Percentiles rank a stretch among this genome's conserved stretches.
phyloP scores from a whole-genome alignment of 2,888 invertebrate genomes.

The Ophion obscuratus region DNA sequence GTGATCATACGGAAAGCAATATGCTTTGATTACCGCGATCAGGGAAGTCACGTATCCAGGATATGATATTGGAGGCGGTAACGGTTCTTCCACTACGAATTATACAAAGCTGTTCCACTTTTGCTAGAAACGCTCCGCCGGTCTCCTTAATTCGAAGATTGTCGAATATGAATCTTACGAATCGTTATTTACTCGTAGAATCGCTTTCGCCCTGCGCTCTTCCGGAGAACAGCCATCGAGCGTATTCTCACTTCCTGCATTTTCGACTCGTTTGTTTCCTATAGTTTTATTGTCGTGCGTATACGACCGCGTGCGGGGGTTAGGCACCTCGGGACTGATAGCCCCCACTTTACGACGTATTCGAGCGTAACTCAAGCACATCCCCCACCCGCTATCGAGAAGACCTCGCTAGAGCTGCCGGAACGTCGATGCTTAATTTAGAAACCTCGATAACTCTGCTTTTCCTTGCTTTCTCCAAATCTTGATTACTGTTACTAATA shows the following conservation, averaged over 20 bases:
- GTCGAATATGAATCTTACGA: constrained; percentile 30
- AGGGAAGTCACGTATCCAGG: not conserved
- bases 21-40: not conserved
- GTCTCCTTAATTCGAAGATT: constrained; percentile 58
- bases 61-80: not conserved
- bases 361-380: constrained; percentile 33
- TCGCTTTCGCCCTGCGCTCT: constrained; percentile 54
- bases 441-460: constrained; percentile 1
- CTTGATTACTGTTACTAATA: not conserved
- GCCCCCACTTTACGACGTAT: constrained; percentile 20
- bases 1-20: not conserved
- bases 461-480: constrained; percentile 34
- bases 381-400: not conserved
- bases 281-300: constrained; percentile 6
- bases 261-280: not conserved
- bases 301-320: not conserved
- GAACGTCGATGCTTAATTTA: constrained; percentile 21
- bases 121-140: constrained; percentile 59
- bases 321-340: constrained; percentile 14
- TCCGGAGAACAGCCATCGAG: constrained; percentile 17
- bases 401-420: constrained; percentile 7
- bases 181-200: constrained; percentile 38
- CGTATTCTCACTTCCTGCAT: constrained; percentile 27
- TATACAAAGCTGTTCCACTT: not conserved
- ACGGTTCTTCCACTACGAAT: constrained; percentile 21